A percentile compares a stretch with the other conserved stretches of the same genome.
These are phyloP conservation scores for Drosophila nebulosa DNA, from an alignment of 1,140 invertebrate genomes.

Conservation along the genomic window DNA sequence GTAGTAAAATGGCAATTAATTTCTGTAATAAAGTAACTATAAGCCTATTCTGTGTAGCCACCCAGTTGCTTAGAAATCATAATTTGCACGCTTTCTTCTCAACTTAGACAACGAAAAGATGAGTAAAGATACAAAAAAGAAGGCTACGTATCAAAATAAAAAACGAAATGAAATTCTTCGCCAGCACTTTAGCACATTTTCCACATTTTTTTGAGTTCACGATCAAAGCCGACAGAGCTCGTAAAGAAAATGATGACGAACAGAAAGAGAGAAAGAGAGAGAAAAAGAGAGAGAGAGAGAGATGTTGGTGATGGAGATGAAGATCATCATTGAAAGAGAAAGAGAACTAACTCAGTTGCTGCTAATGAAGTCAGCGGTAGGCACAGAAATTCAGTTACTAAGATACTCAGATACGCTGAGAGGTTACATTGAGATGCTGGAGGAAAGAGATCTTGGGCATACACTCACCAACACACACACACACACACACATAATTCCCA, in stretches of 20 bases:
- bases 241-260: not conserved
- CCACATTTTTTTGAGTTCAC: constrained; percentile 65
- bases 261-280: constrained; percentile 2
- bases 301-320: constrained; percentile 12
- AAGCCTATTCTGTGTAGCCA: constrained; percentile 5
- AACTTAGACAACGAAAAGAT: constrained; percentile 22
- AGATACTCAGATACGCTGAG: constrained; percentile 32
- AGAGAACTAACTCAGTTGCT: constrained; percentile 44
- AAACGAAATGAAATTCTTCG: constrained; percentile 25
- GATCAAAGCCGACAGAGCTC: constrained; percentile 41
- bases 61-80: constrained; percentile 38
- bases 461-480: constrained; percentile 5
- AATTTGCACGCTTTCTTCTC: constrained; percentile 76
- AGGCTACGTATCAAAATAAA: not conserved
- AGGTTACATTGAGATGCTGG: constrained; percentile 10
- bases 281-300: too few relatives aligned
- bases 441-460: not conserved
- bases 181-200: constrained; percentile 66
- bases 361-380: constrained; percentile 56
- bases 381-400: not conserved
- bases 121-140: not conserved
- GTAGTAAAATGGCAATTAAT: not conserved
- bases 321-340: constrained; percentile 23
- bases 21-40: not conserved
- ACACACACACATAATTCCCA: not conserved